Conservation (phyloP, 2,797 vertebrate species). For the Thripadectes ignobilis region DNA sequence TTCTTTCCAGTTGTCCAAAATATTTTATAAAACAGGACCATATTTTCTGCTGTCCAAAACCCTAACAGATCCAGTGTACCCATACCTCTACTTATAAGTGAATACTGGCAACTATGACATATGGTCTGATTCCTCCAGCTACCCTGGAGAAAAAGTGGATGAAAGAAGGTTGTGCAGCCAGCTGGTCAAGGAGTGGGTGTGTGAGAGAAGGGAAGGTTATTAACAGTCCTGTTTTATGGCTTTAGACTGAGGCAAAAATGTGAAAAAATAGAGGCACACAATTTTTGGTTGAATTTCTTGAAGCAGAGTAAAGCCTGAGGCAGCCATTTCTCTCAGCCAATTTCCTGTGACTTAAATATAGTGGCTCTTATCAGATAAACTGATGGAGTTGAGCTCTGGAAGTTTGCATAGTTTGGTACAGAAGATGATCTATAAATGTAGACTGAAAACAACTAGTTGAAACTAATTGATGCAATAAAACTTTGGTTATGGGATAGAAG, state of each 20-base stretch:
- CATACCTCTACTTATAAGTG: not conserved
- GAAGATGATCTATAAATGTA: not conserved
- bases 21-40: not conserved
- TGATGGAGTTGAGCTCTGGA: not conserved
- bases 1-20: slow-evolving; percentile 28
- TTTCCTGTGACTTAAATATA: slow-evolving; percentile 39
- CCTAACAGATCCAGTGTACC: not conserved
- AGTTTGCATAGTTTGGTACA: not conserved
- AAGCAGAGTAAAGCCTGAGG: slow-evolving; percentile 3
- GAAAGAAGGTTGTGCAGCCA: slow-evolving; percentile 68
- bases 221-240: slow-evolving; percentile 44
- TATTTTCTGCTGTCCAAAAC: not conserved
- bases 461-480: not conserved
- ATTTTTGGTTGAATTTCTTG: slow-evolving; percentile 55
- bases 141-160: slow-evolving; percentile 66
- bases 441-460: not conserved
- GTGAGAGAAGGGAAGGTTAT: slow-evolving; percentile 36
- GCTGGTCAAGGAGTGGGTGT: slow-evolving; percentile 25
- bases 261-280: not conserved
- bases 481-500: not conserved
- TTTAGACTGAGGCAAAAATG: not conserved
- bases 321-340: slow-evolving; percentile 29
- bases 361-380: not conserved
- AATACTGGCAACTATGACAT: slow-evolving; percentile 17
- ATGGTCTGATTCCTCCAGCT: slow-evolving; percentile 58